A percentile compares a stretch with the other conserved stretches of the same genome.
These are phyloP conservation scores for Netelia fuscicornis DNA, from an alignment of 2,888 invertebrate genomes.

Conservation along the genomic window DNA sequence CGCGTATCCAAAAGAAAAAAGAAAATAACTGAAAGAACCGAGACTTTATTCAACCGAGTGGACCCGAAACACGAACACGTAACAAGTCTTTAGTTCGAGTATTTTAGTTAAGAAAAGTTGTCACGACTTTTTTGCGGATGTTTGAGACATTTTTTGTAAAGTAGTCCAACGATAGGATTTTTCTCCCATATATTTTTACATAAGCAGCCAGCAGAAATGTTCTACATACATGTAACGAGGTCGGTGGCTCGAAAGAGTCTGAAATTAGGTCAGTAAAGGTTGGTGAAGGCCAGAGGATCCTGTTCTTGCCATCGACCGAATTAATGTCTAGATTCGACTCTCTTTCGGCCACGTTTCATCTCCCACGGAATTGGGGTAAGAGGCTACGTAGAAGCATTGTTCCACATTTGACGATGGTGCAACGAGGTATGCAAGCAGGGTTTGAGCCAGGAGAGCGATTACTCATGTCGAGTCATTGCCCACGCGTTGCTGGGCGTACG, in stretches of 20 bases:
- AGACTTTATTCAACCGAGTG: too few relatives aligned
- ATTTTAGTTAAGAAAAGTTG: background rate
- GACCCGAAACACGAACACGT: too few relatives aligned
- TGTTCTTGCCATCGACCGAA: constrained; percentile 55
- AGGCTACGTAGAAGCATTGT: constrained; percentile 58
- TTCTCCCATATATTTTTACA: background rate
- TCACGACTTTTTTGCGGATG: background rate
- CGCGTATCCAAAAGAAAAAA: too few relatives aligned
- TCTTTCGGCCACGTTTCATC: constrained; percentile 44
- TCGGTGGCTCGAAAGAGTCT: background rate
- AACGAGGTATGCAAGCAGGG: constrained; percentile 32
- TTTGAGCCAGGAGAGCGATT: constrained; percentile 54
- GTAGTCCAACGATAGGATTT: too few relatives aligned
- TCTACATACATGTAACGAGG: constrained; percentile 1
- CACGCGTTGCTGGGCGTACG: constrained; percentile 12
- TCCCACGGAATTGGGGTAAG: constrained; percentile 5
- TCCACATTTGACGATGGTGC: constrained; percentile 62
- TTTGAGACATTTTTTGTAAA: too few relatives aligned
- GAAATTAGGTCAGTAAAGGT: constrained; percentile 6
- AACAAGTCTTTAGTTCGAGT: background rate
- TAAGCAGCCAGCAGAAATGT: background rate
- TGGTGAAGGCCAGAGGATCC: constrained; percentile 24
- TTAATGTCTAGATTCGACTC: constrained; percentile 38
- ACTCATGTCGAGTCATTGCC: constrained; percentile 66
- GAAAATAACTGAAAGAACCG: too few relatives aligned